phyloP scores from a whole-genome alignment of 2,888 invertebrate genomes.

The Hirtodrosophila trivittata region DNA sequence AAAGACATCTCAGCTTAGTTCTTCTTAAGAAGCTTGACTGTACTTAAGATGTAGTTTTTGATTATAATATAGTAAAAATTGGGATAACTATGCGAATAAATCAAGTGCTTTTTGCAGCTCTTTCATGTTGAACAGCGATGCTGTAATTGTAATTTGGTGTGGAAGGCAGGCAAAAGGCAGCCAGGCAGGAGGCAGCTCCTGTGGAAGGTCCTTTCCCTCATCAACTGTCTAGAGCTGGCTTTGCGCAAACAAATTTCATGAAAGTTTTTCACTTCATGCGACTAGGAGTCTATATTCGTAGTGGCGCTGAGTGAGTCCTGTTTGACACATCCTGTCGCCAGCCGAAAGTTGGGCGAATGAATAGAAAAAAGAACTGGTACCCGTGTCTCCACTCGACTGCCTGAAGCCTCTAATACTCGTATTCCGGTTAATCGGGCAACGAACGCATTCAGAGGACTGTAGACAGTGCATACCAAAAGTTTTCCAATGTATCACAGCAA shows the following conservation, averaged over 20 bases:
- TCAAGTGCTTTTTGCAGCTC: not conserved
- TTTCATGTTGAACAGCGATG: constrained; percentile 4
- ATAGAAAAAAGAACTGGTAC: constrained; percentile 22
- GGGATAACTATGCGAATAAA: not conserved
- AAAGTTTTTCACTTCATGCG: constrained; percentile 36
- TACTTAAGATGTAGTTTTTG: not conserved
- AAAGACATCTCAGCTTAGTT: no score
- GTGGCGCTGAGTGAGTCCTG: constrained; percentile 35
- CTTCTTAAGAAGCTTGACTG: not conserved
- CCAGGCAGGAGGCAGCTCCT: not conserved
- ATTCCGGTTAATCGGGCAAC: constrained; percentile 31
- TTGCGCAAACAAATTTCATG: constrained; percentile 49
- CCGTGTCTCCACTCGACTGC: not conserved
- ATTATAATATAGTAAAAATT: not conserved
- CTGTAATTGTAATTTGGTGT: constrained; percentile 14
- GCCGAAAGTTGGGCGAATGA: constrained; percentile 39
- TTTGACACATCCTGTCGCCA: constrained; percentile 68
- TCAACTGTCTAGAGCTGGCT: constrained; percentile 10
- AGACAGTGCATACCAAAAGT: constrained; percentile 27
- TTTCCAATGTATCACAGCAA: constrained; percentile 26
- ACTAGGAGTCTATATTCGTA: no score
- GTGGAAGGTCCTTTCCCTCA: not conserved
- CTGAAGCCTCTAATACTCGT: constrained; percentile 18
- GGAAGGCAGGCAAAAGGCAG: constrained; percentile 3
- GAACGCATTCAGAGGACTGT: constrained; percentile 5